Evolutionary conservation across 2,888 invertebrate species (phyloP), one percentile per base, ranked within the genome.

Genomic region (Nesidiocoris tenuis): DNA sequence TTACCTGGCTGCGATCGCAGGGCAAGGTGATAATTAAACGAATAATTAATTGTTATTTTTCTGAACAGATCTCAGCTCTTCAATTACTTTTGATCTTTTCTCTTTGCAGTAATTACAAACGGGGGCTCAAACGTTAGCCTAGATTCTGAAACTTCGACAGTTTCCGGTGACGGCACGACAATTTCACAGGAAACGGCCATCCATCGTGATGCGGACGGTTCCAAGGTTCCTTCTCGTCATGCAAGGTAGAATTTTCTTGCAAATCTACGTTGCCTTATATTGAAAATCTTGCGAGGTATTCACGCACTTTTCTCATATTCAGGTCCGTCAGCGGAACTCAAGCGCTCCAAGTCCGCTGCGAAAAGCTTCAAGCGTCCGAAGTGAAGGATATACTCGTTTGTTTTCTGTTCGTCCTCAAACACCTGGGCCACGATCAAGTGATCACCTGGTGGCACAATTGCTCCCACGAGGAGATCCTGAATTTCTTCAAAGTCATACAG

Each of bases 371-470:
- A 77, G 85, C 90, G 0, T 87, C 88, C 57, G 96, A 96, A 86
- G 91, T 94, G 78, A 92, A 92, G 82, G 96, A 97, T 84, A 87
- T 96, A 79, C 87, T 97, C 72, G 85, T 95, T 75, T 93, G 94
- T 83, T 95, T 96, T 85, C 86, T 98, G 78, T 96, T 94, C 84
- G 91, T 97, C 74, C 87, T 97, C 77, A 96, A 95, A 84, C 92
- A 96, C 84, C 85, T 96, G 80, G 93, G 93, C 61, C 94, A 96
- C 83, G 94, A 95, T 79, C 90, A 94, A 81, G 88, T 96, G 76
- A 89, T 95, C 70, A 90, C 91, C 61, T 96, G 95, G 95, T 96
- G 96, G 94, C 91, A 91, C 82, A 92, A 93, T 79, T 93, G 92
- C 81, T 88, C 90, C 1, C 92, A 92, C 78, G 87, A 88, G 18